phyloP scores from a whole-genome alignment of 2,888 invertebrate species.

The Pterostichus madidus region DNA sequence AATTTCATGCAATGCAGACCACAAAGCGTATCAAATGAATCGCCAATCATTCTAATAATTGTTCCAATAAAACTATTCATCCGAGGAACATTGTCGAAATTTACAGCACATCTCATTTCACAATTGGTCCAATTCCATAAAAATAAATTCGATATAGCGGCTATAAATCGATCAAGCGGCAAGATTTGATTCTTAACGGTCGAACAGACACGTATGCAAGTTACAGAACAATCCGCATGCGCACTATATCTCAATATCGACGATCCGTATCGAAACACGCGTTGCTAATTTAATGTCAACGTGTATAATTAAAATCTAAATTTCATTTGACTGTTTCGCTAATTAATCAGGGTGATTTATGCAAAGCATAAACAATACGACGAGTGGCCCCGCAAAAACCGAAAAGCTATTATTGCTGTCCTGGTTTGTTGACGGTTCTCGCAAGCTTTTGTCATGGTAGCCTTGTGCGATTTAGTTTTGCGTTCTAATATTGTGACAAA shows the following conservation, averaged over 20 bases:
- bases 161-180: conserved; percentile 45
- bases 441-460: conserved; percentile 14
- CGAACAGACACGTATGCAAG: conserved; percentile 26
- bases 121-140: conserved; percentile 36
- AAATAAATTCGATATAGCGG: conserved; percentile 40
- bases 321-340: conserved; percentile 54
- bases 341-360: conserved; percentile 57
- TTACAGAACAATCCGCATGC: not conserved
- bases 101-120: conserved; percentile 33
- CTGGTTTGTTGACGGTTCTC: not conserved
- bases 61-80: conserved; percentile 3
- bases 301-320: conserved; percentile 56
- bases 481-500: conserved; percentile 45
- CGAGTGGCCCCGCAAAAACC: conserved; percentile 32
- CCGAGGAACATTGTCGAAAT: conserved; percentile 11
- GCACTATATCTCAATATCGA: not conserved
- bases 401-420: conserved; percentile 37
- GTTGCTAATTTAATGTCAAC: conserved; percentile 50
- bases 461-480: conserved; percentile 28
- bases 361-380: conserved; percentile 53
- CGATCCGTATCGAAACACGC: conserved; percentile 33
- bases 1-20: not conserved
- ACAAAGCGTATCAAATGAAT: not conserved
- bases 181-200: conserved; percentile 50
- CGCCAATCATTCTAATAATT: conserved; percentile 8